Evolutionary conservation across 2,113 vertebrate species (phyloP).

Genomic region (Chaetops frenatus): DNA sequence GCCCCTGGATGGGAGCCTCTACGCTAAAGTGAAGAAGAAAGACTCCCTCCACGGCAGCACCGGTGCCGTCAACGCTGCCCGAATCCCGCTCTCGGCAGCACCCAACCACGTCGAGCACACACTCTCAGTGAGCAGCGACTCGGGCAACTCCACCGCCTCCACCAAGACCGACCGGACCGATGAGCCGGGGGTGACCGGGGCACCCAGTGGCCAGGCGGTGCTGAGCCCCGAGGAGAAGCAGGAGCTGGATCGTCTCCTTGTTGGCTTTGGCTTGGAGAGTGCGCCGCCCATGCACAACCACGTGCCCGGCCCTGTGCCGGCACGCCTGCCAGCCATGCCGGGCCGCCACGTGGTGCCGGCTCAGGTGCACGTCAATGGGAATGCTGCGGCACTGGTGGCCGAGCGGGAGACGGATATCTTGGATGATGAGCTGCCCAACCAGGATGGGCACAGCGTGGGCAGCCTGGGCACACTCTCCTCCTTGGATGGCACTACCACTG

Average conservation of each 20-base stretch:
- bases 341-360: slow-evolving; percentile 86
- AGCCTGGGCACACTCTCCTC: slow-evolving; percentile 90
- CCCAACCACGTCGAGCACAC: slow-evolving; percentile 89
- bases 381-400: slow-evolving; percentile 29
- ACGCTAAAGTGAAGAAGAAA: slow-evolving; percentile 98
- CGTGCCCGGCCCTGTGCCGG: slow-evolving; percentile 60
- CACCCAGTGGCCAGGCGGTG: slow-evolving; percentile 55
- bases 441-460: slow-evolving; percentile 90
- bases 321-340: neutral
- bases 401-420: slow-evolving; percentile 96
- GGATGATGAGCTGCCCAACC: slow-evolving; percentile 91
- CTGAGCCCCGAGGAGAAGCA: slow-evolving; percentile 91
- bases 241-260: slow-evolving; percentile 90
- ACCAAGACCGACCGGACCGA: slow-evolving; percentile 95
- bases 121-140: slow-evolving; percentile 94
- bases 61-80: slow-evolving; percentile 71
- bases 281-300: slow-evolving; percentile 79
- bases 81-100: slow-evolving; percentile 71
- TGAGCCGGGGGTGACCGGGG: slow-evolving; percentile 68
- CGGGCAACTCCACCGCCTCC: slow-evolving; percentile 94
- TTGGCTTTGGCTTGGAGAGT: slow-evolving; percentile 79
- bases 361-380: slow-evolving; percentile 92
- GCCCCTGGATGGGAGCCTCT: slow-evolving; percentile 94
- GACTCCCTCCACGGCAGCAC: slow-evolving; percentile 81
- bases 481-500: slow-evolving; percentile 81